Base-by-base conservation (phyloP, 2,113 vertebrate species). In the Varanus salvator region DNA sequence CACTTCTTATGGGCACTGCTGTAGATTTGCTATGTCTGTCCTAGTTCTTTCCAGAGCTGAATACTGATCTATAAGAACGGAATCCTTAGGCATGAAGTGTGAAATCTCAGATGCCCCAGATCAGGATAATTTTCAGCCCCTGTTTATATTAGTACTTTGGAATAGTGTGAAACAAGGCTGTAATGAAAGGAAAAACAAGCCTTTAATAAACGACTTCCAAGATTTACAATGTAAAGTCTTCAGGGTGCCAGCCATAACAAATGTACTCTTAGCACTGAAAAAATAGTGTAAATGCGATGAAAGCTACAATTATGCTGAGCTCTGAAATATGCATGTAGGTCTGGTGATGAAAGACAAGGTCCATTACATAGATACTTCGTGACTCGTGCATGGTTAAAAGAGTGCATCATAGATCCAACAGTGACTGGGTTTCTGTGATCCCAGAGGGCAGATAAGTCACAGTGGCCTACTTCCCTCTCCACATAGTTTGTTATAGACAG, bases 261-360 rank as follows among this genome's bases (percentile, higher is more conserved):
- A 84, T 78, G 50, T 80, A 80, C 74, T 66, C 5, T 85, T 31
- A 87, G 84, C 2, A 12, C 0, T 80, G 23, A 8, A 74, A 4
- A 90, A 91, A 23, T 14, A 91, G 50, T 84, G 19, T 86, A 25
- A 74, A 74, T n/a, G 68, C 44, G 80, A 87, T 76, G 52, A 91
- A 84, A 25, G 80, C 23, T 81, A 82, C n/a, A 72, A 60, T 74
- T 88, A 88, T 38, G 48, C 11, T 82, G n/a, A 44, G 50, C n/a
- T 81, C 31, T 82, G 72, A 82, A 74, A 88, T 54, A 60, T 15
- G 72, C 23, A 60, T 14, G 29, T 38, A 29, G 25, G 34, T 12
- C 15, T 82, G 69, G 52, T 74, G 25, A 72, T 72, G 50, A 81
- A 88, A 82, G 83, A 60, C 25, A 31, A 80, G 27, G n/a, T 31